These are phyloP conservation scores for Parazoanthus swiftii DNA, from an alignment of 92 coral and sea anemone genomes.

Conservation along the genomic window DNA sequence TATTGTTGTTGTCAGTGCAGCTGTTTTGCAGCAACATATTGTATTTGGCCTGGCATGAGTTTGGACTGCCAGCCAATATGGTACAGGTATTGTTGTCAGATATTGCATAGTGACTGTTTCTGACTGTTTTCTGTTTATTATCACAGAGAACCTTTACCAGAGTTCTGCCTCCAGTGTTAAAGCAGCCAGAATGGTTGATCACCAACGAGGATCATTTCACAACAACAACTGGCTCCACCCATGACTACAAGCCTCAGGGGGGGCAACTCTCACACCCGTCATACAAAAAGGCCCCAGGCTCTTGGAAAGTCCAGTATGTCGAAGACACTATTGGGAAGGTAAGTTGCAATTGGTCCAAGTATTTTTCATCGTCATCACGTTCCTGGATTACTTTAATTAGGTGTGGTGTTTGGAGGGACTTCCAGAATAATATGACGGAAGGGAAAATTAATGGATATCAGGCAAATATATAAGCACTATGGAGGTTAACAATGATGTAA, in stretches of 20 bases:
- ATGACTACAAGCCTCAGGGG: constrained; percentile 91
- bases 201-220: constrained; percentile 68
- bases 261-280: constrained; percentile 72
- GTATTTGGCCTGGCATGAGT: no score
- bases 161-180: constrained; percentile 77
- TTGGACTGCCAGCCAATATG: no score
- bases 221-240: constrained; percentile 93
- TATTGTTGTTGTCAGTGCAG: no score
- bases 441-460: no score
- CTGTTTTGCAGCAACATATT: no score
- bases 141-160: constrained; percentile 76
- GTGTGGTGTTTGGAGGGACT: not conserved
- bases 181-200: constrained; percentile 57
- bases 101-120: no score
- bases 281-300: constrained; percentile 91
- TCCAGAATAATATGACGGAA: no score
- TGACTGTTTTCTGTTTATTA: no score
- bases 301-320: constrained; percentile 90
- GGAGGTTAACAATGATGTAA: no score
- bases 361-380: not conserved
- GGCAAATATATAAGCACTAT: no score
- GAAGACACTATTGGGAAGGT: constrained; percentile 92
- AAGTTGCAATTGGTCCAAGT: no score
- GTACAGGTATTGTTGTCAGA: no score
- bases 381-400: not conserved